Base-by-base conservation (phyloP, 2,888 invertebrate genomes). In the Alcis repandata region DNA sequence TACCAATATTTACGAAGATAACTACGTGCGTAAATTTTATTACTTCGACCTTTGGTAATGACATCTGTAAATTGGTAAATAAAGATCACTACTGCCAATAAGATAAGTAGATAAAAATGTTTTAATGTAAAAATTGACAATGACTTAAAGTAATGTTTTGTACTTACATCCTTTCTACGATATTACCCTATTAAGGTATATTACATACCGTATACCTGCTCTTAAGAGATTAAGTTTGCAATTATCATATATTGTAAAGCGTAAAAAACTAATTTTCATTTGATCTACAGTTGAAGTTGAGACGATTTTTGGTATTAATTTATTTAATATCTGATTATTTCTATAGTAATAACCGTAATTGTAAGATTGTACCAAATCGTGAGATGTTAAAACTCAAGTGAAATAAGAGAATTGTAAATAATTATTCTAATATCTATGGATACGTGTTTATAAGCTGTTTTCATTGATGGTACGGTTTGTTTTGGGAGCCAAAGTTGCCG, bases 71-170 rank as follows among this genome's bases (percentile, higher is more conserved):
- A 70, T 83, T 86, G 85, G 83, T 86, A 87, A 86, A 77, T 84
- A 85, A 81, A 86, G 87, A 86, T 88, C 88, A 89, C 84, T 89
- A 92, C 92, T 92, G 92, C 92, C 92, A 91, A 84, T 85, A 90
- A 90, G 85, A 68, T 91, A 91, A 89, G 88, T 90, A 90, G 87
- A 83, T 88, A 90, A 90, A 90, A 87, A 87, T 83, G 85, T 89
- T 88, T 89, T 86, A 87, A 88, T 89, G 82, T 89, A 87, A 84
- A 70, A 84, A 76, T 45, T 63, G 62, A 82, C 85, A 87, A 82
- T 81, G 84, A 81, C 78, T 83, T 77, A 83, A 79, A 83, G 80
- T 72, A 81, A 85, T 79, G 81, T 90, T 91, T 91, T 91, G 78
- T 91, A 91, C 88, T 86, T 84, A 84, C 81, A 85, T 85, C 82